phyloP scores from a whole-genome alignment of 2,113 vertebrate genomes.

The Rhizomys pruinosus region DNA sequence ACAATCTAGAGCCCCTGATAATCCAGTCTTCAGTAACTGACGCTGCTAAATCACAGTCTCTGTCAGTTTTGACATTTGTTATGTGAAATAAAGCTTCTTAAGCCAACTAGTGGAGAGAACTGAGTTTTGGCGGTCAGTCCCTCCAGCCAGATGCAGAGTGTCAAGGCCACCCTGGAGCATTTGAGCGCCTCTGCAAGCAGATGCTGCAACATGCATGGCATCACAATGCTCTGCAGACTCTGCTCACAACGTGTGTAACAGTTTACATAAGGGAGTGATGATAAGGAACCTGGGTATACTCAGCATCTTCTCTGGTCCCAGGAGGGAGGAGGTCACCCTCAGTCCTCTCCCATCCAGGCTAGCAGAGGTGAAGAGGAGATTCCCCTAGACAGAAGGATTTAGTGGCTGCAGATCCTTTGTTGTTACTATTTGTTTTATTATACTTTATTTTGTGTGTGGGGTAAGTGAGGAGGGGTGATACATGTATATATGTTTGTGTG shows the following conservation, averaged over 20 bases:
- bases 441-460: not conserved
- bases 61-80: not conserved
- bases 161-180: not conserved
- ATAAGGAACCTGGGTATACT: not conserved
- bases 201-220: not conserved
- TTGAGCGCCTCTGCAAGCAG: not conserved
- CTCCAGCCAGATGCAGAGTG: not conserved
- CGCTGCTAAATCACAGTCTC: not conserved
- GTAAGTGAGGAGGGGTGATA: not conserved
- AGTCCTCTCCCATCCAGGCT: no score
- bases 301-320: not conserved
- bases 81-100: not conserved
- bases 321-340: not conserved
- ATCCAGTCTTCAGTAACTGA: not conserved
- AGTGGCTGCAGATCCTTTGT: not conserved
- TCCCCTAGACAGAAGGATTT: not conserved
- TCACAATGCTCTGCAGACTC: not conserved
- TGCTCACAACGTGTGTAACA: not conserved
- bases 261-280: not conserved
- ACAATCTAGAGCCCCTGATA: not conserved
- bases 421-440: not conserved
- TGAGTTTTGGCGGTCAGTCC: not conserved
- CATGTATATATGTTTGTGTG: not conserved
- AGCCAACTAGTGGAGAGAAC: not conserved
- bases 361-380: not conserved